Conservation (phyloP, 2,113 vertebrate species). For the Microtus richardsoni region DNA sequence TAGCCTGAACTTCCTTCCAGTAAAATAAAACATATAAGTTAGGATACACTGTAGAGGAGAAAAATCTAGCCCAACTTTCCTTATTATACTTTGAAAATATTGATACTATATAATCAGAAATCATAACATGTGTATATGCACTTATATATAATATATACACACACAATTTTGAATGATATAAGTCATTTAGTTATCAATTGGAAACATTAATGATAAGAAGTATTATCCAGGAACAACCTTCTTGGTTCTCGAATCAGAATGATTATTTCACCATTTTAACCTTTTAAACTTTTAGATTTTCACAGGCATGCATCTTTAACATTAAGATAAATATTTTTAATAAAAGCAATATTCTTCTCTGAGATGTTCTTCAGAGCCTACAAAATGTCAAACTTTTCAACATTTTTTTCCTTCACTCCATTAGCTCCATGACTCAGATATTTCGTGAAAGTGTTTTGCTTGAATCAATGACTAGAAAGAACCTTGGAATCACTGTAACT, state of each 20-base stretch:
- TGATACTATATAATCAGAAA: neutral
- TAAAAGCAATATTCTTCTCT: neutral
- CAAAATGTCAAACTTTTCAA: neutral
- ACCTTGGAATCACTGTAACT: neutral
- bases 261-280: neutral
- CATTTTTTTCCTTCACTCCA: neutral
- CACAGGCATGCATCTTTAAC: neutral
- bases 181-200: neutral
- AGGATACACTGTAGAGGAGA: neutral
- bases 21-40: neutral
- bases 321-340: neutral
- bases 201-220: neutral
- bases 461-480: neutral
- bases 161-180: neutral
- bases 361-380: neutral
- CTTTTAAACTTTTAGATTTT: neutral
- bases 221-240: neutral
- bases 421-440: neutral
- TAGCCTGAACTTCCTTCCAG: too few species aligned
- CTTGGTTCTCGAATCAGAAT: neutral
- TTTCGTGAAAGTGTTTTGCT: neutral
- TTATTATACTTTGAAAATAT: constrained; percentile 28
- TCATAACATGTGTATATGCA: neutral
- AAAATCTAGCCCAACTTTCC: neutral
- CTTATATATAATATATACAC: neutral